These are phyloP conservation scores for Parambassis ranga DNA, from an alignment of 2,797 vertebrate species.

Conservation along the genomic window DNA sequence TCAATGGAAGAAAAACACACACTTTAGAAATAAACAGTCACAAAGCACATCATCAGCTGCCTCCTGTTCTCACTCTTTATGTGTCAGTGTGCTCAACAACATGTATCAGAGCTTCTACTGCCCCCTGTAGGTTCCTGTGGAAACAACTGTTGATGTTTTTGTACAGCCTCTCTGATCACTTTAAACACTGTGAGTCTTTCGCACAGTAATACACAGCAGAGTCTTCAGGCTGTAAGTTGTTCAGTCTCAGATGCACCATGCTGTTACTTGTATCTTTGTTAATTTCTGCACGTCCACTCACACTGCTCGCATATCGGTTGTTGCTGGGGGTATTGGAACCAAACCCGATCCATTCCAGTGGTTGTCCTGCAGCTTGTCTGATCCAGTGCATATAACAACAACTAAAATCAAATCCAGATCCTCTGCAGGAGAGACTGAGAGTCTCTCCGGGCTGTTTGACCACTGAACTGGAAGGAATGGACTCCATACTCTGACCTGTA, in stretches of 20 bases:
- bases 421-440: slow-evolving; percentile 56
- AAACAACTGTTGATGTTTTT: too few relatives aligned
- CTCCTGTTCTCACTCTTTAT: too few relatives aligned
- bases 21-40: too few relatives aligned
- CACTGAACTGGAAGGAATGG: slow-evolving; percentile 11
- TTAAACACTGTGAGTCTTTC: neutral
- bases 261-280: slow-evolving; percentile 8
- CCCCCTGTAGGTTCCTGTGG: too few relatives aligned
- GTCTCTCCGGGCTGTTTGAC: slow-evolving; percentile 42
- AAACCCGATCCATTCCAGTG: neutral
- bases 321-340: neutral
- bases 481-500: slow-evolving; percentile 31
- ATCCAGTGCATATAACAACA: slow-evolving; percentile 8
- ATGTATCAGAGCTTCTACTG: too few relatives aligned
- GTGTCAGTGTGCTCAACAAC: too few relatives aligned
- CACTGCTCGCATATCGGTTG: neutral
- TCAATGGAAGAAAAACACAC: too few relatives aligned
- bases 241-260: neutral
- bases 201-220: slow-evolving; percentile 4
- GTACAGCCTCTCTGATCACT: neutral
- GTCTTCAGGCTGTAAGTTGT: neutral
- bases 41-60: too few relatives aligned
- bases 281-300: neutral
- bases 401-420: slow-evolving; percentile 44
- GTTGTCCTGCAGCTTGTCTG: slow-evolving; percentile 29